Evolutionary conservation across 2,888 invertebrate genomes (phyloP), one percentile per base, ranked within the genome.

Genomic region (Caenorhabditis virilis): DNA sequence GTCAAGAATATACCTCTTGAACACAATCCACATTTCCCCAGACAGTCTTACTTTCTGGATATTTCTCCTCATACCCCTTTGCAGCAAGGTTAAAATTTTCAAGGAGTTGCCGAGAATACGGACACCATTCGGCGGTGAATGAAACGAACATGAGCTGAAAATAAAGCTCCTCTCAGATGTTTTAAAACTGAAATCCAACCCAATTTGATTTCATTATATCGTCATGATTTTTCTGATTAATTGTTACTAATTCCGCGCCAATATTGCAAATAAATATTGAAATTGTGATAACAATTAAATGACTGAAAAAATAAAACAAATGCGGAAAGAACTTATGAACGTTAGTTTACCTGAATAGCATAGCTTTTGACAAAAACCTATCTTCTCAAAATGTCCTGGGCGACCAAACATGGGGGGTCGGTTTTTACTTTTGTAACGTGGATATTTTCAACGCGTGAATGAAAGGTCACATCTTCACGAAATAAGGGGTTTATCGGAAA

Each of bases 21-120:
- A 45, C 25, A 20, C 60, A 60, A 20, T 60, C 50, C 33, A 60
- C 50, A 30, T 60, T 54, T n/a, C 50, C 60, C 60, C 60, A 60
- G 5, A 60, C 18, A 15, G 54, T 60, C 27, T 60, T 60, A n/a
- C 46, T 15, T 0, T 60, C 50, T 26, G 54, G 54, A 53, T 60
- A 50, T 46, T 45, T 54, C 27, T 27, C 18, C 13, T 38, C 39
- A 38, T 60, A 60, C 2, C 27, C 16, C 5, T 18, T 15, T 1
- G 52, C 52, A n/a, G 52, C 27, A 42, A 48, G 16, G 1, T 38
- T 43, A 48, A 48, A 53, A 2, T 20, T 13, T 1, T 22, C 11
- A 20, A 54, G 35, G 0, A 55, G 50, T 11, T 38, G 16, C 2
- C 25, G 38, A 4, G 60, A 60, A 16, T 25, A 54, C 1, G 50